Evolutionary conservation across 2,888 invertebrate genomes (phyloP), one percentile per base, ranked within the genome.

Genomic region (Sthenelais limicola): DNA sequence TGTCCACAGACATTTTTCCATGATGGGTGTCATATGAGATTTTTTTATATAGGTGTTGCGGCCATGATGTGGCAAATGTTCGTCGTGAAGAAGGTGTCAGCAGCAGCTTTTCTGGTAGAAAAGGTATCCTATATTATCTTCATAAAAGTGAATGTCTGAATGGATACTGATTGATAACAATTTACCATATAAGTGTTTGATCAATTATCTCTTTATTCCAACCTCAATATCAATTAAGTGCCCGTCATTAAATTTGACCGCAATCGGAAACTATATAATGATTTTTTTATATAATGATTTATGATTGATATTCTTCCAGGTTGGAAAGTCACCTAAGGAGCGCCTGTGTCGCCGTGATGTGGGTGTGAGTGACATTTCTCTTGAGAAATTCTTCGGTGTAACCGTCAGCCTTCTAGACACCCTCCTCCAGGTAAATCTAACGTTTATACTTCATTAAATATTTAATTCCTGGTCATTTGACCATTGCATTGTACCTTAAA

Each of bases 51-150:
- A 89, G 96, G 97, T 9, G 90, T 96, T 68, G 94, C 93, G 82
- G 92, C 92, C 76, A 91, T 97, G 84, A 90, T 96, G 79, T 97
- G 97, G 97, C 93, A 93, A 68, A 93, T 94, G 69, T 94, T 96
- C 82, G 89, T 97, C n/a, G 93, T 92, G 83, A 93, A 93, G 81
- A 90, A 92, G 24, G 91, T 95, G 82, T 94, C 95, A 88, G 90
- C 92, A 1, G 90, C 92, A 28, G 92, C 93, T 75, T 92, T 93
- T 80, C 89, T 96, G 92, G 77, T 94, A 93, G 89, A 95, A 93
- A 89, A 89, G 81, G 88, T 88, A 70, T n/a, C n/a, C n/a, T n/a
- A n/a, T n/a, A n/a, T n/a, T n/a, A n/a, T n/a, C n/a, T n/a, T n/a
- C 74, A 70, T 58, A 43, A 43, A 15, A n/a, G 12, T 43, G 47